Evolutionary conservation across 2,113 vertebrate species (phyloP).

Genomic region (Chrysochloris asiatica): DNA sequence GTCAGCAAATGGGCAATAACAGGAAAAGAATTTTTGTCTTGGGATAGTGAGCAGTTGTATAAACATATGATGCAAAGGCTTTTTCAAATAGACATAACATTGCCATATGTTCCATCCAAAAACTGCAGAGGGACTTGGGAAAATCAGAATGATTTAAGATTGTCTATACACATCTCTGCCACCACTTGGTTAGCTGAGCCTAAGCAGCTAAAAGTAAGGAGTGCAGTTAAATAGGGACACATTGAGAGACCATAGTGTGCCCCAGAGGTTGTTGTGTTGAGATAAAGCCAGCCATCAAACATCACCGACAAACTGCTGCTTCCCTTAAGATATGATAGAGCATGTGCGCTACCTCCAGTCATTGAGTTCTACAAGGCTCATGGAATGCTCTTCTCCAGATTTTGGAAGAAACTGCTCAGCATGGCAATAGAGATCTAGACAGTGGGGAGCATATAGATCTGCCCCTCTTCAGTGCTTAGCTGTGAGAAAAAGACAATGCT

Average conservation of each 20-base stretch:
- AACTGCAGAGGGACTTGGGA: constrained; percentile 88
- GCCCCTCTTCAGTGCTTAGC: background rate
- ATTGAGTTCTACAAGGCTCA: constrained; percentile 68
- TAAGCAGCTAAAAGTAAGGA: constrained; percentile 83
- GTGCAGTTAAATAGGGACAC: constrained; percentile 80
- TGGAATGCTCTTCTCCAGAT: constrained; percentile 72
- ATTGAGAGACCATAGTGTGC: constrained; percentile 83
- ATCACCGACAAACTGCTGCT: constrained; percentile 77
- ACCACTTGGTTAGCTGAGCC: constrained; percentile 84
- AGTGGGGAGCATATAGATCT: background rate
- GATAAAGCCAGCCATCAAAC: constrained; percentile 85
- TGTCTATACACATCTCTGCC: constrained; percentile 81
- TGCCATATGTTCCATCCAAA: constrained; percentile 88
- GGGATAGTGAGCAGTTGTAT: constrained; percentile 89
- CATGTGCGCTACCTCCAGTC: constrained; percentile 37
- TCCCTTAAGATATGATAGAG: constrained; percentile 77
- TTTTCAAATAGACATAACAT: constrained; percentile 90
- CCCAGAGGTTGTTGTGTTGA: constrained; percentile 82
- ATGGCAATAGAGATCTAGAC: constrained; percentile 26
- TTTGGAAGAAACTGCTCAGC: constrained; percentile 75
- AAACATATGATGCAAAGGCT: constrained; percentile 91
- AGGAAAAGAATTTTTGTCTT: constrained; percentile 90
- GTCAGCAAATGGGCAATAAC: constrained; percentile 91
- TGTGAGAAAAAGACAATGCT: constrained; percentile 12
- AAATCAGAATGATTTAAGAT: constrained; percentile 89